Evolutionary conservation across 2,113 vertebrate species (phyloP), one percentile per base, ranked within the genome.

Genomic region (Saccopteryx leptura): DNA sequence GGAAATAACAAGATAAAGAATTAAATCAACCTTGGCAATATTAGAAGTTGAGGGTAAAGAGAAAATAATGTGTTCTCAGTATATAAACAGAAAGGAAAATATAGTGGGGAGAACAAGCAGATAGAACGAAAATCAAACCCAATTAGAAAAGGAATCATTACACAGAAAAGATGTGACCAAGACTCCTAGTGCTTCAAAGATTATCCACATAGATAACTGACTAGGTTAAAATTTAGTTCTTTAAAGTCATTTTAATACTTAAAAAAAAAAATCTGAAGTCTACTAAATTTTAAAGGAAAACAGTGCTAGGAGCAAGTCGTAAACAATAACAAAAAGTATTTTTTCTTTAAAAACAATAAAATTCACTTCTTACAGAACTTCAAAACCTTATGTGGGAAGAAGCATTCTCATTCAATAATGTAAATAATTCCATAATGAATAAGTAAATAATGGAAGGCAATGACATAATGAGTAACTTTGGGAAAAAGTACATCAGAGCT

Each of bases 1-100:
- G 56, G 24, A 89, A 92, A 94, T 72, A 88, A 31, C 18, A 94
- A 94, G 63, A 12, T 69, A 31, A 68, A 72, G 10, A 81, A 52
- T 71, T 92, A 80, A 89, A 75, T 39, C 26, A 65, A 65, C 28
- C 2, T 75, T 76, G 12, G n/a, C 28, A 89, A n/a, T 11, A 33
- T 24, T 66, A 50, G 28, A 74, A 68, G 39, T 26, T 46, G 9
- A 18, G 5, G 12, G 9, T 4, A 60, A 28, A 68, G 17, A 93
- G 56, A 54, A 90, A 93, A 76, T 24, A 74, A 79, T 17, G 31
- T 5, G 1, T 31, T 58, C 9, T 71, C 23, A 17, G 31, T 74
- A 65, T 19, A 14, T 66, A 3, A 93, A 66, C 18, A 23, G 9
- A 24, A 88, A 56, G 19, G 24, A 66, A 71, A 33, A 83, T 19